Percentiles rank a stretch among this genome's conserved stretches.
Evolutionary conservation across 1,140 invertebrate genomes (phyloP).

Genomic region (Drosophila willistoni): DNA sequence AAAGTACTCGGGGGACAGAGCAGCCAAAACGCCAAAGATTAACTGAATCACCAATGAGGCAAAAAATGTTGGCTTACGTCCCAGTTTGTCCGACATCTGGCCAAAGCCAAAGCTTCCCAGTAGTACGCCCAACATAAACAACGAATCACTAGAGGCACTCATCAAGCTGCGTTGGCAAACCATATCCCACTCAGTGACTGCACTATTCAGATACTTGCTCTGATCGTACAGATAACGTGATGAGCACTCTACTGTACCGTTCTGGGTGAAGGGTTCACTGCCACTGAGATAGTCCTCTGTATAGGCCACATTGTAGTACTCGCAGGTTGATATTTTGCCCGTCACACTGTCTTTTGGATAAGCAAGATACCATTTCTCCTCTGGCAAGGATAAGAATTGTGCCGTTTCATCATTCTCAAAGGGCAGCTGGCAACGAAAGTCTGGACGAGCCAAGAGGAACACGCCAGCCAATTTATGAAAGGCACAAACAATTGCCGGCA

Average conservation of each 20-base stretch:
- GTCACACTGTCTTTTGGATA: slow-evolving; percentile 85
- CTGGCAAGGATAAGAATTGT: slow-evolving; percentile 82
- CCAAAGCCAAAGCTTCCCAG: slow-evolving; percentile 91
- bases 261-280: slow-evolving; percentile 34
- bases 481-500: slow-evolving; percentile 89
- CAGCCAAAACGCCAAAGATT: slow-evolving; percentile 87
- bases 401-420: slow-evolving; percentile 85
- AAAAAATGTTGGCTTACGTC: slow-evolving; percentile 89
- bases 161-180: slow-evolving; percentile 89
- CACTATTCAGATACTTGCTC: slow-evolving; percentile 86
- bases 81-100: slow-evolving; percentile 91
- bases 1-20: slow-evolving; percentile 88
- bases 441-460: slow-evolving; percentile 87
- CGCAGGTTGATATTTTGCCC: slow-evolving; percentile 84
- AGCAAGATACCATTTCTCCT: slow-evolving; percentile 83
- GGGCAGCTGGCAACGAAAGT: slow-evolving; percentile 86
- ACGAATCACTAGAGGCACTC: slow-evolving; percentile 89
- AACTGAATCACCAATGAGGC: slow-evolving; percentile 89
- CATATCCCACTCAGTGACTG: slow-evolving; percentile 89
- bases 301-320: slow-evolving; percentile 83
- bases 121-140: slow-evolving; percentile 93
- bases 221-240: slow-evolving; percentile 86
- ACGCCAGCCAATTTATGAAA: slow-evolving; percentile 91
- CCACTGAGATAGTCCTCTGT: slow-evolving; percentile 73
- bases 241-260: slow-evolving; percentile 83